These are phyloP conservation scores for Babyrousa celebensis DNA, from an alignment of 2,797 vertebrate species.

Conservation along the genomic window DNA sequence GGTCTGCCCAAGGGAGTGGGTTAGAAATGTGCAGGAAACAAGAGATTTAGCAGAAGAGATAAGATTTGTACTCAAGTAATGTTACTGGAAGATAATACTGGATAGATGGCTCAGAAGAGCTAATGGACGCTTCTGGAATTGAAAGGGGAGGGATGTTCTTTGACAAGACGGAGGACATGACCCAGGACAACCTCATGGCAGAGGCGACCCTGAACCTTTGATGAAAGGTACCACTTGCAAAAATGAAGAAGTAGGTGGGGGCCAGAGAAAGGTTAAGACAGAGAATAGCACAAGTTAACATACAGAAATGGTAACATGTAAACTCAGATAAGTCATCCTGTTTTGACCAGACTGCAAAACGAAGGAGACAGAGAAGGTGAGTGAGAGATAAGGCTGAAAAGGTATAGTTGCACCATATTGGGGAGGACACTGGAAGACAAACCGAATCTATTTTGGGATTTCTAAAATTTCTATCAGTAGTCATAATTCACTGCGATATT, in stretches of 20 bases:
- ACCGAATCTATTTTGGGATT: background rate
- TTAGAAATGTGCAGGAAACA: background rate
- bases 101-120: background rate
- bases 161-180: background rate
- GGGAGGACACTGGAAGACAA: background rate
- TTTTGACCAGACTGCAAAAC: background rate
- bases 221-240: background rate
- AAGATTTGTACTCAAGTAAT: background rate
- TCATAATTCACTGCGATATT: background rate
- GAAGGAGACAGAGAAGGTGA: background rate
- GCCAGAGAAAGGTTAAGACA: background rate
- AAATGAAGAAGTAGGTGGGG: background rate
- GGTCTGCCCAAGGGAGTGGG: background rate
- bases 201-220: background rate
- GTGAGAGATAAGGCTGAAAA: background rate
- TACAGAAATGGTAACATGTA: background rate
- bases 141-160: background rate
- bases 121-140: background rate
- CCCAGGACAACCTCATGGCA: background rate
- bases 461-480: slow-evolving; percentile 53
- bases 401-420: fast-evolving
- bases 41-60: background rate
- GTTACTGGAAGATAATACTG: background rate
- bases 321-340: background rate
- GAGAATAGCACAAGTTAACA: background rate